These are phyloP conservation scores for Carassius carassius DNA, from an alignment of 2,113 vertebrate species.

Conservation along the genomic window DNA sequence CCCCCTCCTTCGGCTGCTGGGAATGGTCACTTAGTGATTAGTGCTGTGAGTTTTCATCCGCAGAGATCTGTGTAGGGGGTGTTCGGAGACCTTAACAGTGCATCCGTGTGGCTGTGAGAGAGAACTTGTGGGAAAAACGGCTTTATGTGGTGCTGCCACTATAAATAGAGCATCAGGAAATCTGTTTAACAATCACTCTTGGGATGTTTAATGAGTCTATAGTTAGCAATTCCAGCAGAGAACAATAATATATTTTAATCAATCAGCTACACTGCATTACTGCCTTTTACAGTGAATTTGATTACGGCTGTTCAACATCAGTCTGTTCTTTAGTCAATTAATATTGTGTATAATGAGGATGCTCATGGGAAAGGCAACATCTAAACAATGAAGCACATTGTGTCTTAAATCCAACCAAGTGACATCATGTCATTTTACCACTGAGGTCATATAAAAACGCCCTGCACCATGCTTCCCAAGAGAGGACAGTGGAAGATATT, in stretches of 20 bases:
- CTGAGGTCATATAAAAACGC: constrained; percentile 54
- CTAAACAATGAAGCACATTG: constrained; percentile 51
- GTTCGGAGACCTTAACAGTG: constrained; percentile 42
- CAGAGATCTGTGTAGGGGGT: constrained; percentile 18
- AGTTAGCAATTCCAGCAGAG: constrained; percentile 29
- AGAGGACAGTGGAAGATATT: constrained; percentile 45
- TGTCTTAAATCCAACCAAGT: constrained; percentile 52
- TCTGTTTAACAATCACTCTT: constrained; percentile 43
- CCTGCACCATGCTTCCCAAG: constrained; percentile 33
- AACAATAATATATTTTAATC: constrained; percentile 23
- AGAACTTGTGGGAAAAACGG: constrained; percentile 48
- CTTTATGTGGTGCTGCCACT: constrained; percentile 43
- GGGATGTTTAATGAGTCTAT: constrained; percentile 36
- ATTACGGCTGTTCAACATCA: constrained; percentile 40
- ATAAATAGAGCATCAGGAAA: constrained; percentile 52
- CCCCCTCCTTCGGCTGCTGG: constrained; percentile 65
- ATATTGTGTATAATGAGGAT: constrained; percentile 42
- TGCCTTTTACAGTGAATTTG: constrained; percentile 15
- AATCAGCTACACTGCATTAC: constrained; percentile 27
- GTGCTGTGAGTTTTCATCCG: constrained; percentile 42
- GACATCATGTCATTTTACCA: constrained; percentile 58
- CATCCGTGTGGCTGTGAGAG: constrained; percentile 34
- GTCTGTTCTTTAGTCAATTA: constrained; percentile 51
- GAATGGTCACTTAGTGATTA: constrained; percentile 61
- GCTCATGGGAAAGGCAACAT: constrained; percentile 47